Evolutionary conservation across 2,888 invertebrate species (phyloP).

Genomic region (Anorthoa munda): DNA sequence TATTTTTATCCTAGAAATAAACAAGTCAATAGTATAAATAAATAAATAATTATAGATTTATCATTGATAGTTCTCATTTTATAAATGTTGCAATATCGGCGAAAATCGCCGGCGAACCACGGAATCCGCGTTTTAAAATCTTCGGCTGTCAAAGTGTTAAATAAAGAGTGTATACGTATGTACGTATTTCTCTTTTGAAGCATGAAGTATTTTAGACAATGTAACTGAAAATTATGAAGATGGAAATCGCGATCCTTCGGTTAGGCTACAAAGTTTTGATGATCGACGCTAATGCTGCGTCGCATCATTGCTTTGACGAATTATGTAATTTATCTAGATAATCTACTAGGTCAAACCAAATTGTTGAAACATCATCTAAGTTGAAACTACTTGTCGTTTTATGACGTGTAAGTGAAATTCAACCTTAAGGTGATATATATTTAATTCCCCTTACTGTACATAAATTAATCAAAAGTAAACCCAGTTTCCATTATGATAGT

Average conservation of each 20-base stretch:
- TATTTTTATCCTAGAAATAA: too few relatives aligned
- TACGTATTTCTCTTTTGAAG: too few relatives aligned
- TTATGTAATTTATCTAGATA: not conserved
- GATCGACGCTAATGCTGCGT: too few relatives aligned
- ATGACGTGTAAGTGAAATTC: not conserved
- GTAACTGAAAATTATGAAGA: not conserved
- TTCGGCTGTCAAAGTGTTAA: too few relatives aligned
- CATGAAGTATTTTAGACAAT: not conserved
- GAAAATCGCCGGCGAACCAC: too few relatives aligned
- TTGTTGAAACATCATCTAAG: not conserved
- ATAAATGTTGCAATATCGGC: too few relatives aligned
- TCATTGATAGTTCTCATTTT: too few relatives aligned
- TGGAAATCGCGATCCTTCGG: not conserved
- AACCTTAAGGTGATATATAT: not conserved
- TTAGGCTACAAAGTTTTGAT: not conserved
- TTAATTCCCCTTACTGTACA: not conserved
- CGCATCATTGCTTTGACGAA: not conserved
- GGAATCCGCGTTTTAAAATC: too few relatives aligned
- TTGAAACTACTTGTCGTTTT: not conserved
- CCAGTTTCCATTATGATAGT: not conserved
- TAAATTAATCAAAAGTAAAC: not conserved
- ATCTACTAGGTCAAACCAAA: too few relatives aligned
- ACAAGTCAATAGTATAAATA: too few relatives aligned
- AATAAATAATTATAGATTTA: too few relatives aligned
- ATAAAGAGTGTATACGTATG: too few relatives aligned